Evolutionary conservation across 2,888 invertebrate species (phyloP), one percentile per base, ranked within the genome.

Genomic region (Acrobasis suavella): DNA sequence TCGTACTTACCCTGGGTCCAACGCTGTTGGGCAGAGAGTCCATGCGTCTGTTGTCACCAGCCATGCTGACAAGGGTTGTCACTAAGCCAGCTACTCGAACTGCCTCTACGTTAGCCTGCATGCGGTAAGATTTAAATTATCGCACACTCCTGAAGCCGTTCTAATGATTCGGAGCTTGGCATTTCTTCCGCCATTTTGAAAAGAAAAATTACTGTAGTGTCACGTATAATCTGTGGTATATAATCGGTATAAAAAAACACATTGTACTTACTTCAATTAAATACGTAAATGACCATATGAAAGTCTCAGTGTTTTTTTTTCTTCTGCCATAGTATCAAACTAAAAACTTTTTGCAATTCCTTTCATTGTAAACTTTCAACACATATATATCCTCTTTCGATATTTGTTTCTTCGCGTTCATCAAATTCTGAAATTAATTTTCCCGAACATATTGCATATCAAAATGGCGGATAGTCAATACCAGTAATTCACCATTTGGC

Each of bases 41-140:
- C 93, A 92, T 90, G 75, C 93, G 86, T 76, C 87, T 80, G 86
- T 85, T 85, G 93, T 94, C 94, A 58, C 96, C 96, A 66, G 96
- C 96, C 80, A 96, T 96, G 91, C 96, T 96, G 85, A 96, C 96
- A 86, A 96, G 94, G 74, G 96, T 96, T 74, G 96, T 96, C 80
- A 96, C 96, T 80, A 97, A 93, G 71, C 96, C 96, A 68, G 96
- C 96, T 79, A 96, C 96, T 76, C 96, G 93, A 66, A 96, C 96
- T 78, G 96, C 96, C 86, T 96, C 96, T 85, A 96, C 95, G 91
- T 96, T 96, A 76, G 96, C 96, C 91, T 93, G 91, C 89, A 92
- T 90, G 91, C 91, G 80, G 86, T 89, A 91, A 91, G 87, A 91
- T 89, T 89, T 88, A 89, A 89, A 91, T 91, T 83, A 89, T 87